These are phyloP conservation scores for Chaetogeoica ovagalla DNA, from an alignment of 2,888 invertebrate genomes.

Conservation along the genomic window DNA sequence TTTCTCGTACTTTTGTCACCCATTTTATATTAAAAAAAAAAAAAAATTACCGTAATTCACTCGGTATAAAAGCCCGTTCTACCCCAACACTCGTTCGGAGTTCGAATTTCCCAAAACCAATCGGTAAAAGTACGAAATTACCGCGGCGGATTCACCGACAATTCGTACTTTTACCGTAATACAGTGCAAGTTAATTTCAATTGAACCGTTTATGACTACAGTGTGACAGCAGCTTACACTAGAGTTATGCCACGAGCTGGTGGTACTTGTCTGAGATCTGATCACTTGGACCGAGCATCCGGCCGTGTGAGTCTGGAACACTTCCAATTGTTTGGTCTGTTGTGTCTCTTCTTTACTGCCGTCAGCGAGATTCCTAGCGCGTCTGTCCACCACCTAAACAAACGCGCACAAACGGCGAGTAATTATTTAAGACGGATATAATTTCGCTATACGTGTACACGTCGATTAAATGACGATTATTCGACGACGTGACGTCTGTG, in stretches of 20 bases:
- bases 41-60: no score
- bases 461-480: background rate
- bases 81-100: no score
- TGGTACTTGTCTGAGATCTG: constrained; percentile 64
- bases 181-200: no score
- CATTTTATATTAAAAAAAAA: no score
- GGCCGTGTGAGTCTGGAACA: constrained; percentile 71
- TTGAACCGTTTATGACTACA: no score
- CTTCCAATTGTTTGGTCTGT: constrained; percentile 67
- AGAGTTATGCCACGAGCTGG: constrained; percentile 56
- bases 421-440: background rate
- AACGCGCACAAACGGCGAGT: background rate
- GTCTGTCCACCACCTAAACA: constrained; percentile 63
- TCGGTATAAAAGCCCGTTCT: no score
- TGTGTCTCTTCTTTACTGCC: constrained; percentile 62
- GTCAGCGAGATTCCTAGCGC: constrained; percentile 63
- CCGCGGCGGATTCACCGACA: no score
- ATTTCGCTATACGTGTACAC: background rate
- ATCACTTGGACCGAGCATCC: constrained; percentile 73
- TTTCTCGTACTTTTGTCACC: no score
- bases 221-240: constrained; percentile 52
- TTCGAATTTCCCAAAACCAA: no score
- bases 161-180: background rate
- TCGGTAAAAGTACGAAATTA: no score
- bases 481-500: background rate